Conservation (phyloP, 2,113 vertebrate species). For the Campylomormyrus numenius region DNA sequence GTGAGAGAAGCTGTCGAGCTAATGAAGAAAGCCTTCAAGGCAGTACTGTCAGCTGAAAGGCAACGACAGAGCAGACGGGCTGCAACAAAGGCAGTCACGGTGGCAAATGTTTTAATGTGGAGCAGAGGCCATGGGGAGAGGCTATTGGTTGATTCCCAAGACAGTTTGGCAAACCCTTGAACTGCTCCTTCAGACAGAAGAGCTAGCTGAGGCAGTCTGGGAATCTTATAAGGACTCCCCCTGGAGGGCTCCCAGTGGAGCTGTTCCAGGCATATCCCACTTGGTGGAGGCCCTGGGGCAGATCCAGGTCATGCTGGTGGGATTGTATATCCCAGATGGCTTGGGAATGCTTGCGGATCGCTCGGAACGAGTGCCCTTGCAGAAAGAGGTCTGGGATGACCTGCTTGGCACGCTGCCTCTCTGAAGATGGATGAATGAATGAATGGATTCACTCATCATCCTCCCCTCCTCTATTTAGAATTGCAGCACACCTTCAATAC, state of each 20-base stretch:
- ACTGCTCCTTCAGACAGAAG: neutral
- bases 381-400: neutral
- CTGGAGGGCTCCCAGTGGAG: neutral
- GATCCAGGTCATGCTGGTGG: neutral
- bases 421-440: neutral
- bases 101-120: neutral
- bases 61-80: neutral
- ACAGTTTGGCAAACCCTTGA: neutral
- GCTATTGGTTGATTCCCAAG: neutral
- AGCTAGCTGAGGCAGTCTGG: neutral
- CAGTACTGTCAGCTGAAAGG: neutral
- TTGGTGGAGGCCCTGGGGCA: neutral
- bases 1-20: neutral
- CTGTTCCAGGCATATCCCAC: neutral
- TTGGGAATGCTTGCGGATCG: neutral
- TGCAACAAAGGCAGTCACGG: neutral
- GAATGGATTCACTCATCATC: neutral
- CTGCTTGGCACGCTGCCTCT: neutral
- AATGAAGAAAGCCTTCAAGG: neutral
- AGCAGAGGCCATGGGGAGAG: neutral
- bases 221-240: neutral
- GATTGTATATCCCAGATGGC: neutral
- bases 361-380: neutral
- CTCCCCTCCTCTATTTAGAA: neutral
- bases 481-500: neutral